Percentiles rank a stretch among this genome's conserved stretches.
These are phyloP conservation scores for Spinus olivaceus DNA, from an alignment of 2,797 vertebrate species.

Conservation along the genomic window DNA sequence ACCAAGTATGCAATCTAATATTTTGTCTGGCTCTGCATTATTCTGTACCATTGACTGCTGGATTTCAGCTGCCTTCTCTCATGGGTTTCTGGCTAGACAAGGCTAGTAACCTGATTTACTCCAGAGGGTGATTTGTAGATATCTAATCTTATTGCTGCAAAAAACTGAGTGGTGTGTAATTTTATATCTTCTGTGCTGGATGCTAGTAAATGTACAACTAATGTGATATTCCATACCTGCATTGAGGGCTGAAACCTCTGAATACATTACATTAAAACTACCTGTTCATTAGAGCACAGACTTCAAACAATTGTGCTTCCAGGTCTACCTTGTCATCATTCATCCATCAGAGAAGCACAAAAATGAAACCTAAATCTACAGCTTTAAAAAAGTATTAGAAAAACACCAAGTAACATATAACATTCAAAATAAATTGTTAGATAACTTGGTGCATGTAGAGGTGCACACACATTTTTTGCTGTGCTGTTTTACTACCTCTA, in stretches of 20 bases:
- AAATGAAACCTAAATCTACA: neutral
- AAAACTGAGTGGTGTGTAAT: constrained; percentile 33
- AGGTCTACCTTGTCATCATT: neutral
- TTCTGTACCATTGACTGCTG: neutral
- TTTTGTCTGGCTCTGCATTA: neutral
- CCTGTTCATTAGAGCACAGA: neutral
- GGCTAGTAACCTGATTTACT: constrained; percentile 33
- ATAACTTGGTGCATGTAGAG: neutral
- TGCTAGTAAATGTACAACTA: constrained; percentile 37
- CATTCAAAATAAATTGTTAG: rapidly evolving
- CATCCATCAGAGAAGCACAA: neutral
- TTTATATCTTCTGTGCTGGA: constrained; percentile 5
- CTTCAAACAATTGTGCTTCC: neutral
- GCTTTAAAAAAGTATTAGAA: neutral
- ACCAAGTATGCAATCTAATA: neutral
- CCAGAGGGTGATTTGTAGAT: constrained; percentile 18
- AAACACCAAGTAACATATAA: neutral
- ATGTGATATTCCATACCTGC: neutral
- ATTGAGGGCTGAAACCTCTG: neutral
- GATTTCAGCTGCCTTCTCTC: neutral
- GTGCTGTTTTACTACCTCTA: neutral
- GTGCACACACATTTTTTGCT: neutral
- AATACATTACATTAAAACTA: neutral
- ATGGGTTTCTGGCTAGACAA: neutral
- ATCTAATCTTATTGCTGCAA: constrained; percentile 42